Conservation (phyloP, 1,140 invertebrate species). For the Heterodera carotae region DNA sequence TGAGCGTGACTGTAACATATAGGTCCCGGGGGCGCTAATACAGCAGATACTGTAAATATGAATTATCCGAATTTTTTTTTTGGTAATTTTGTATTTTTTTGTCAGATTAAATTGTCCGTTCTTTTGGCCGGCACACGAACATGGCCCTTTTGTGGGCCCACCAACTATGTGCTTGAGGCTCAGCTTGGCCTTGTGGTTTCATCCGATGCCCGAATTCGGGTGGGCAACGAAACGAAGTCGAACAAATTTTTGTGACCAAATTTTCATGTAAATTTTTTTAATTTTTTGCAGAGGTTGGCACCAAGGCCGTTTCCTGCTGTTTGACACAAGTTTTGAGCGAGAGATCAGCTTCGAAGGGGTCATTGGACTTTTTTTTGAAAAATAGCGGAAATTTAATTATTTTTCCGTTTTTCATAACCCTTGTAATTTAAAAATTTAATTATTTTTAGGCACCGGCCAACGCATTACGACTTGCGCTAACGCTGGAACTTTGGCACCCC, state of each 20-base stretch:
- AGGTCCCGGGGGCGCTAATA: too few species aligned
- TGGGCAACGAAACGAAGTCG: slow-evolving; percentile 73
- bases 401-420: too few species aligned
- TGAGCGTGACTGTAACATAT: too few species aligned
- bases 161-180: slow-evolving; percentile 80
- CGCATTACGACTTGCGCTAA: slow-evolving; percentile 76
- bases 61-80: slow-evolving; percentile 12
- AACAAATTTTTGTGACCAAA: background rate
- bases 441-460: slow-evolving; percentile 37
- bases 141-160: slow-evolving; percentile 82
- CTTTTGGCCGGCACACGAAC: slow-evolving; percentile 80
- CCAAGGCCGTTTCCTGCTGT: slow-evolving; percentile 79
- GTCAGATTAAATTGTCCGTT: slow-evolving; percentile 81
- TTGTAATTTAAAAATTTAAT: too few species aligned
- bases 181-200: slow-evolving; percentile 81
- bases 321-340: slow-evolving; percentile 88
- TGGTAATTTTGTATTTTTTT: background rate
- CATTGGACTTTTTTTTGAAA: slow-evolving; percentile 16
- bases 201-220: slow-evolving; percentile 72
- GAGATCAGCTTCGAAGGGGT: slow-evolving; percentile 83
- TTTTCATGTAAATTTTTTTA: background rate
- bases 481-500: slow-evolving; percentile 87
- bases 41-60: too few species aligned
- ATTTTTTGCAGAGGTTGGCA: slow-evolving; percentile 72
- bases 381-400: too few species aligned